phyloP scores from a whole-genome alignment of 2,113 vertebrate species.

The Pontoporia blainvillei region DNA sequence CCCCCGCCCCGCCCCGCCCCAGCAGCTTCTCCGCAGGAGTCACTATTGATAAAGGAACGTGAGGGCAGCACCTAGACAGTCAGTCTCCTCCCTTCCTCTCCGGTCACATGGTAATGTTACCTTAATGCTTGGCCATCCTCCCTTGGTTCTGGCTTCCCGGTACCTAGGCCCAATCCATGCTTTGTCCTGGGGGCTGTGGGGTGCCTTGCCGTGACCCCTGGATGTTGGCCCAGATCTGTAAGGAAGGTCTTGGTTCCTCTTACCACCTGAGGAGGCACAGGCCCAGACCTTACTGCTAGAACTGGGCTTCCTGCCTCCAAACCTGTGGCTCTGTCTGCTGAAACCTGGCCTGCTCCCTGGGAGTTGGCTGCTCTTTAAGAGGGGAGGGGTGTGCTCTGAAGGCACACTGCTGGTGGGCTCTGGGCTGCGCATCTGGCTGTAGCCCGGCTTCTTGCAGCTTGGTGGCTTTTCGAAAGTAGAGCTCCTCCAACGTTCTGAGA shows the following conservation, averaged over 20 bases:
- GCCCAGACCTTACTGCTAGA: not conserved
- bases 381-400: not conserved
- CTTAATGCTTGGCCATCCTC: not conserved
- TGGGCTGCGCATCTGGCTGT: not conserved
- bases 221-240: not conserved
- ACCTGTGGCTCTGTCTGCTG: not conserved
- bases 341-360: not conserved
- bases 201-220: not conserved
- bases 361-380: not conserved
- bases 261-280: not conserved
- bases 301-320: not conserved
- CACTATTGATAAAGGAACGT: not conserved
- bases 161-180: not conserved
- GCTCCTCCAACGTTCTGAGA: not conserved
- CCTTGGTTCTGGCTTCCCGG: not conserved
- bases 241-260: not conserved
- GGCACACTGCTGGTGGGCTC: not conserved
- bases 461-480: not conserved
- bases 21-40: not conserved
- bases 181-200: not conserved
- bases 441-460: not conserved
- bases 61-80: not conserved
- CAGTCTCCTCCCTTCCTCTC: not conserved
- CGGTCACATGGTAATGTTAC: not conserved
- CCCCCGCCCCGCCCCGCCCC: too few species aligned